phyloP scores from a whole-genome alignment of 2,797 vertebrate genomes.

The Myotis myotis region DNA sequence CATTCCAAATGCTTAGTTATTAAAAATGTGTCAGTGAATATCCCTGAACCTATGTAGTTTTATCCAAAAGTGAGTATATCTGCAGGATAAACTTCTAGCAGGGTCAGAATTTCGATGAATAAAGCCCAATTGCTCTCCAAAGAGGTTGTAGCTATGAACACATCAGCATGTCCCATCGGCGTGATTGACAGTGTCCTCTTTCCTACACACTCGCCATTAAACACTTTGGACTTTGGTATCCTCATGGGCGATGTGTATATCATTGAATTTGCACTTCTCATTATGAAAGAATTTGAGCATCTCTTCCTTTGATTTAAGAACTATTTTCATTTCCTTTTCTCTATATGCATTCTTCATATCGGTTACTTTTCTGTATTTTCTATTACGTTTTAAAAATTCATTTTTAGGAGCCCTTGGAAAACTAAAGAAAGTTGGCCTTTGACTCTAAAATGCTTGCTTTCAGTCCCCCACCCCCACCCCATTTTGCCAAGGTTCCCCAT shows the following conservation, averaged over 20 bases:
- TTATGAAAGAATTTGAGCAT: not conserved
- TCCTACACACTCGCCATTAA: not conserved
- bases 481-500: not conserved
- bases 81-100: not conserved
- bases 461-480: no score
- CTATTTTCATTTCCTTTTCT: constrained; percentile 18
- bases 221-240: not conserved
- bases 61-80: not conserved
- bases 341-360: not conserved
- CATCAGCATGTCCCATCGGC: not conserved
- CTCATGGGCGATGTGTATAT: not conserved
- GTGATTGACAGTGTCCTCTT: not conserved
- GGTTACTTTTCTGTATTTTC: not conserved
- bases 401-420: not conserved
- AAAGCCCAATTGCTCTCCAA: not conserved
- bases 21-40: not conserved
- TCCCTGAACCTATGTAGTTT: not conserved
- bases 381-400: not conserved
- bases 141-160: not conserved
- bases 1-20: not conserved
- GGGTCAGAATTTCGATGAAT: not conserved
- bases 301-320: not conserved
- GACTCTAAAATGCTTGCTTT: not conserved
- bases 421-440: not conserved
- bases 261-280: not conserved